Conservation (phyloP, 2,113 vertebrate genomes). For the Hassar affinis region DNA sequence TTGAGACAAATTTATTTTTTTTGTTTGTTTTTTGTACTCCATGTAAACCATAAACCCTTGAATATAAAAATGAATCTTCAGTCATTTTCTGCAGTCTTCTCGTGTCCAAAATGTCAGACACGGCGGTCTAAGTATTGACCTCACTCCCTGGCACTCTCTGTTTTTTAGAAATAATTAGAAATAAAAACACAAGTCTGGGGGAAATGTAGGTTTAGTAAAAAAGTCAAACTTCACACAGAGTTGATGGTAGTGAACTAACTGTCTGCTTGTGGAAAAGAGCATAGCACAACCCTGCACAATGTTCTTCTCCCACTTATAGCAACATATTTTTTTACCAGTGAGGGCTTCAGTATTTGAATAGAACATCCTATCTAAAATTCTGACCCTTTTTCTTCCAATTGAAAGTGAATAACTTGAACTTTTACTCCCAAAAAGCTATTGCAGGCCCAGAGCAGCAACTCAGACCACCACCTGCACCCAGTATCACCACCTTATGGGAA, state of each 20-base stretch:
- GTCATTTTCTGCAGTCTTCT: too few relatives aligned
- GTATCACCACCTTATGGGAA: conserved; percentile 79
- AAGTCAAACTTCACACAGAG: too few relatives aligned
- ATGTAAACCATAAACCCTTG: too few relatives aligned
- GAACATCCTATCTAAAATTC: neutral
- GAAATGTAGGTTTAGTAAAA: neutral
- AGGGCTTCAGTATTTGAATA: neutral
- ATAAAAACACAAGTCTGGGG: neutral
- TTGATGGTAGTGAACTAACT: neutral
- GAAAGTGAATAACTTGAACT: neutral
- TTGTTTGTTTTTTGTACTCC: too few relatives aligned
- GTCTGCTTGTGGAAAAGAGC: neutral
- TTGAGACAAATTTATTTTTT: too few relatives aligned
- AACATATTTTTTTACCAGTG: neutral
- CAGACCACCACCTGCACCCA: conserved; percentile 62
- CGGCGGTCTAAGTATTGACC: too few relatives aligned
- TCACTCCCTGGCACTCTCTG: too few relatives aligned
- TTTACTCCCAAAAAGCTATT: conserved; percentile 68
- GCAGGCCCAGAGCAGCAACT: conserved; percentile 65
- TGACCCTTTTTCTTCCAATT: neutral
- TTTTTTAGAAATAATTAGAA: too few relatives aligned
- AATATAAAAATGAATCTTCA: too few relatives aligned
- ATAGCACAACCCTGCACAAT: too few relatives aligned
- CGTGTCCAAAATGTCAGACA: too few relatives aligned
- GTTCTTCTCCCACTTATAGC: too few relatives aligned